Conservation (phyloP, 2,797 vertebrate species). For the Syndactyla subalaris region DNA sequence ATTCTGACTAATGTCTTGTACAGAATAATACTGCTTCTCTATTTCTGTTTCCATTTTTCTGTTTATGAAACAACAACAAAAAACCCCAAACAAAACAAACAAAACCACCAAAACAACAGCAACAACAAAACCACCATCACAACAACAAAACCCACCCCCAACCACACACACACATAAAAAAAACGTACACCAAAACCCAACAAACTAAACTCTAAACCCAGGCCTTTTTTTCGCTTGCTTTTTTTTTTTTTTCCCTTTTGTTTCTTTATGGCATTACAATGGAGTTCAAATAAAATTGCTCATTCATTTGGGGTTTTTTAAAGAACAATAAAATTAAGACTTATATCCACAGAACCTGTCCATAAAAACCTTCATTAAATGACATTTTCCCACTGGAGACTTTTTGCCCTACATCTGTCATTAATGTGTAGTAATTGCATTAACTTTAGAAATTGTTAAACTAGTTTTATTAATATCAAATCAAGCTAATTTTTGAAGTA, state of each 20-base stretch:
- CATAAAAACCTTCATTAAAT: neutral
- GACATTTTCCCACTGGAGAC: neutral
- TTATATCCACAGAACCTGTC: neutral
- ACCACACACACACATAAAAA: no score
- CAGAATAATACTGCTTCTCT: neutral
- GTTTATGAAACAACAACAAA: neutral
- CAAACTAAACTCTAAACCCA: neutral
- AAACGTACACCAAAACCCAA: neutral
- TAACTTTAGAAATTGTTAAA: neutral
- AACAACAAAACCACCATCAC: neutral
- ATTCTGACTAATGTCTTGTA: neutral
- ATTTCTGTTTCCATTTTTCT: neutral
- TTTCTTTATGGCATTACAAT: neutral
- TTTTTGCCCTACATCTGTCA: neutral
- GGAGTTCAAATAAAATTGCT: neutral
- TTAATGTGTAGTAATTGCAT: neutral
- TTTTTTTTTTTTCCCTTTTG: neutral
- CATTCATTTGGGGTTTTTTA: neutral
- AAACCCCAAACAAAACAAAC: neutral
- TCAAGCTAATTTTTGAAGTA: neutral
- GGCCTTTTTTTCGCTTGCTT: rapidly evolving
- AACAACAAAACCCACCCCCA: neutral
- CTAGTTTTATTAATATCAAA: neutral
- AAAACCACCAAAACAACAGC: neutral
- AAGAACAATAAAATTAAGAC: neutral